phyloP scores from a whole-genome alignment of 2,888 invertebrate genomes.

The Plutella xylostella region DNA sequence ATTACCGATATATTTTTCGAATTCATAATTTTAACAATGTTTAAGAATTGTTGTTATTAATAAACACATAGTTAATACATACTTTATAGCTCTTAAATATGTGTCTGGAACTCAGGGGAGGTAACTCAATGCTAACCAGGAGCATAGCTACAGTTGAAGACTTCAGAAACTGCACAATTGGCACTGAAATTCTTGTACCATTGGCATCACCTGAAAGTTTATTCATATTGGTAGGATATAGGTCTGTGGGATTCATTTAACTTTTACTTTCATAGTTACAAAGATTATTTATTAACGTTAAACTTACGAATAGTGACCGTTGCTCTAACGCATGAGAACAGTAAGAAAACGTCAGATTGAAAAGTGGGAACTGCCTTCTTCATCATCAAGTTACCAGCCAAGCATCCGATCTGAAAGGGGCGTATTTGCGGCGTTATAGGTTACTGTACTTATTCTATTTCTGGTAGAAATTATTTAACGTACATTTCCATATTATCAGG shows the following conservation, averaged over 20 bases:
- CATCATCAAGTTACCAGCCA: conserved; percentile 77
- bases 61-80: conserved; percentile 10
- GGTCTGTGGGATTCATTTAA: background rate
- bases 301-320: conserved; percentile 62
- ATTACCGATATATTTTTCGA: no score
- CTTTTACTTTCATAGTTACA: background rate
- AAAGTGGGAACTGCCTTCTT: conserved; percentile 72
- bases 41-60: background rate
- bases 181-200: conserved; percentile 23
- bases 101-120: conserved; percentile 56
- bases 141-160: conserved; percentile 73
- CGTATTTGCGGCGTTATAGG: no score
- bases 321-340: conserved; percentile 68
- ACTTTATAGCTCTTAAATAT: conserved; percentile 77
- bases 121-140: conserved; percentile 71
- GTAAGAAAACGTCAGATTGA: conserved; percentile 74
- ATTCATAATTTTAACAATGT: background rate
- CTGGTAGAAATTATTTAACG: conserved; percentile 24
- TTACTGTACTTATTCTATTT: conserved; percentile 45
- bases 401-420: conserved; percentile 65
- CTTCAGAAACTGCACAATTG: conserved; percentile 65
- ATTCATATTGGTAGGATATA: background rate
- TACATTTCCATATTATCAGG: background rate
- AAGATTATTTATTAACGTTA: background rate
- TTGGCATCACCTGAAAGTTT: conserved; percentile 26